Evolutionary conservation across 2,888 invertebrate species (phyloP).

Genomic region (Globia sparganii): DNA sequence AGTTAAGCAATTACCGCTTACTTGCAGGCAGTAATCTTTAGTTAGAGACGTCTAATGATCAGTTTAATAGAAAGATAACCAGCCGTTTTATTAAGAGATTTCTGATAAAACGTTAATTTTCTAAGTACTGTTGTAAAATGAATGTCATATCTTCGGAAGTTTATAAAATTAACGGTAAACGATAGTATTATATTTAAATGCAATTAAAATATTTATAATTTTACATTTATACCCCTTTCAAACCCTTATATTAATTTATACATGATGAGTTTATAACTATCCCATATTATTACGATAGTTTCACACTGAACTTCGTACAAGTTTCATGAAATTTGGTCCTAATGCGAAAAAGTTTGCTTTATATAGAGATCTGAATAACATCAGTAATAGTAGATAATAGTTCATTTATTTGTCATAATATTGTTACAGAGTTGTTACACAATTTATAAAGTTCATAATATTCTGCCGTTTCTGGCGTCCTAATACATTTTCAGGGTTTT

Average conservation of each 20-base stretch:
- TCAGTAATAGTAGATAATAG: no score
- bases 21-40: slow-evolving; percentile 34
- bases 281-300: background rate
- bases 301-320: no score
- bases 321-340: no score
- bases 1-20: slow-evolving; percentile 43
- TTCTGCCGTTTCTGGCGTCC: background rate
- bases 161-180: background rate
- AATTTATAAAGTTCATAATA: background rate
- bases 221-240: background rate
- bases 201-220: background rate
- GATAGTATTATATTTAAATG: background rate
- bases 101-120: slow-evolving; percentile 19
- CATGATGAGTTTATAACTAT: background rate
- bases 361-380: no score
- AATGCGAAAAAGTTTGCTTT: no score
- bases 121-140: background rate
- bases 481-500: no score
- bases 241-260: background rate
- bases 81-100: slow-evolving; percentile 4
- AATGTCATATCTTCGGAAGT: background rate
- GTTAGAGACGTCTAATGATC: slow-evolving; percentile 30
- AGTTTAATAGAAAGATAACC: slow-evolving; percentile 25
- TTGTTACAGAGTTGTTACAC: no score
- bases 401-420: no score